Evolutionary conservation across 2,113 vertebrate species (phyloP).

Genomic region (Egretta garzetta): DNA sequence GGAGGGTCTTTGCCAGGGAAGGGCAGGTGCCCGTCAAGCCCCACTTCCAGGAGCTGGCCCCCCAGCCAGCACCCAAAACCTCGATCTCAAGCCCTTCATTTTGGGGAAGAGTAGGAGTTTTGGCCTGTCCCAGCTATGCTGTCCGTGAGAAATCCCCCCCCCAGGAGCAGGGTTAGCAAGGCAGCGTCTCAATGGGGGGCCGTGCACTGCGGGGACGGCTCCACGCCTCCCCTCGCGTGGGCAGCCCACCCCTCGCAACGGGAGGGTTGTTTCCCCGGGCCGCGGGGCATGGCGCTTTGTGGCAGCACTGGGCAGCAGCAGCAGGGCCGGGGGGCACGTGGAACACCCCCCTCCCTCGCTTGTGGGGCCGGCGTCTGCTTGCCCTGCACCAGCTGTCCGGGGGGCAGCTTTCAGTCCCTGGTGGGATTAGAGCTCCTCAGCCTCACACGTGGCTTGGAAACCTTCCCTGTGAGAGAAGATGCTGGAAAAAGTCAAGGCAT

Average conservation of each 20-base stretch:
- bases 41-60: background rate
- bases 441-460: background rate
- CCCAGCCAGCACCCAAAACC: background rate
- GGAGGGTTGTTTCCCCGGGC: background rate
- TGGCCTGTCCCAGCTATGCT: background rate
- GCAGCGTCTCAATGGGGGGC: background rate
- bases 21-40: background rate
- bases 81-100: fast-evolving
- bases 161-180: background rate
- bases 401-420: background rate
- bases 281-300: fast-evolving
- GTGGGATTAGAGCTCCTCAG: background rate
- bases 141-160: background rate
- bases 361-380: fast-evolving
- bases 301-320: background rate
- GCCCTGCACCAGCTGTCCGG: fast-evolving
- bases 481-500: background rate
- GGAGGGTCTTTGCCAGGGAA: background rate
- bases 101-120: background rate
- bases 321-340: fast-evolving
- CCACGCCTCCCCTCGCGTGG: background rate
- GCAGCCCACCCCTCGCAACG: fast-evolving
- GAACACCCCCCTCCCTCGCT: background rate
- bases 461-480: background rate
- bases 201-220: fast-evolving